Percentiles rank a stretch among this genome's conserved stretches.
These are phyloP conservation scores for Luperina testacea DNA, from an alignment of 2,888 invertebrate species.

Conservation along the genomic window DNA sequence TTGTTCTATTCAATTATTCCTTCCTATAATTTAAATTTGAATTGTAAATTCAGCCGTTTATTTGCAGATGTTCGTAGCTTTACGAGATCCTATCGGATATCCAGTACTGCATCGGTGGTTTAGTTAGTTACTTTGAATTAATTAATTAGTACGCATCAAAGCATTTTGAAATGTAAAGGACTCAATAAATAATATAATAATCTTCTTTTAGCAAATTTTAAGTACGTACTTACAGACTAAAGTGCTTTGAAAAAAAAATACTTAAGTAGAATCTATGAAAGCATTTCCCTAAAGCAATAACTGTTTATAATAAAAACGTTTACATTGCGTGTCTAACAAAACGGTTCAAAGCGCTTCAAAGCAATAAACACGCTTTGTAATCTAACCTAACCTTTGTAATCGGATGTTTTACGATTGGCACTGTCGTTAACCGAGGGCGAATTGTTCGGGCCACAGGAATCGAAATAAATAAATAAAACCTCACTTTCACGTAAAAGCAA, in stretches of 20 bases:
- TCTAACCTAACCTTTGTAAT: conserved; percentile 48
- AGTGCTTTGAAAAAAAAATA: background rate
- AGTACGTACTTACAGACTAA: background rate
- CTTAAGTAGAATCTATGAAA: background rate
- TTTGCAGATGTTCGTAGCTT: conserved; percentile 27
- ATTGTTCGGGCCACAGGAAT: conserved; percentile 8
- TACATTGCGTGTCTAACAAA: conserved; percentile 39
- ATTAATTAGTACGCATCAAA: background rate
- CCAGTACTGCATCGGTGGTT: background rate
- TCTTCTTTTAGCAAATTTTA: background rate
- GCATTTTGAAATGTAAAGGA: background rate
- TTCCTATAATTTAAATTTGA: conserved; percentile 37
- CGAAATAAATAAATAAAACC: conserved; percentile 31
- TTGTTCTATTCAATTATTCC: conserved; percentile 37
- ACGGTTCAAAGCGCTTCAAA: conserved; percentile 16
- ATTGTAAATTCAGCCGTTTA: conserved; percentile 33
- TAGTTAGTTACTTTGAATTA: background rate
- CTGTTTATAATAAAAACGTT: conserved; percentile 28
- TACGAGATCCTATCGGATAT: background rate
- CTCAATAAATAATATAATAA: background rate
- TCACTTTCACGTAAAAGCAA: conserved; percentile 22
- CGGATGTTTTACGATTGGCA: conserved; percentile 49
- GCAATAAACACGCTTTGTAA: conserved; percentile 58
- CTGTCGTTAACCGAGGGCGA: conserved; percentile 38
- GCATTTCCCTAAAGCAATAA: conserved; percentile 13